Base-by-base conservation (phyloP, 2,888 invertebrate genomes). In the Nysson spinosus region DNA sequence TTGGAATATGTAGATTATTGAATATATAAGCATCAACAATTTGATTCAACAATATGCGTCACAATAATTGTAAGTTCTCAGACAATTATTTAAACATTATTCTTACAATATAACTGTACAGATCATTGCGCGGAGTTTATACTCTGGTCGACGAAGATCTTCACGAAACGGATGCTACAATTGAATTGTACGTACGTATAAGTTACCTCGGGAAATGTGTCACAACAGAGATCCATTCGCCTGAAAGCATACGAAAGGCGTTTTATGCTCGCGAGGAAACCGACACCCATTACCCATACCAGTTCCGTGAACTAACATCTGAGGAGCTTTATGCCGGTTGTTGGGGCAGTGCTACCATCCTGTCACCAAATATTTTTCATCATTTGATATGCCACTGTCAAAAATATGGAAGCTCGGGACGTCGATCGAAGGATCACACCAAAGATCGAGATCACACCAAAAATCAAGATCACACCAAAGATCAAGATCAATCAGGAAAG, bases 201-300 rank as follows among this genome's bases (percentile, higher is more conserved):
- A 85, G 79, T 42, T 78, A 82, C 30, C 68, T 85, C 26, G 83
- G 84, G 4, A 76, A 76, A 28, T 77, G 80, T 30, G 62, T 85
- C 16, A 72, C 80, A 34, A 85, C 84, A 4, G 84, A 85, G 54
- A 72, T 85, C 28, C 72, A 80, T 14, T 34, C 22, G 3, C 66
- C 71, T 0, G 12, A 30, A 16, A 56, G 43, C 30, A 32, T 34
- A 14, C 22, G 34, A 2, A 37, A 28, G 3, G 60, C 66, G 19
- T 85, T 85, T 42, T 80, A 78, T 43, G 79, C 66, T 0, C 77
- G 78, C 17, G 82, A 81, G 35, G 82, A 84, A 14, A 70, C 60
- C n/a, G 81, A 77, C 49, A 58, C 77, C 22, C 34, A 7, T 11
- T 46, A 69, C 50, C 77, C 75, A 0, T 85, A 85, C 68, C 80